Evolutionary conservation across 1,140 invertebrate genomes (phyloP), one percentile per base, ranked within the genome.

Genomic region (Maconellicoccus hirsutus): DNA sequence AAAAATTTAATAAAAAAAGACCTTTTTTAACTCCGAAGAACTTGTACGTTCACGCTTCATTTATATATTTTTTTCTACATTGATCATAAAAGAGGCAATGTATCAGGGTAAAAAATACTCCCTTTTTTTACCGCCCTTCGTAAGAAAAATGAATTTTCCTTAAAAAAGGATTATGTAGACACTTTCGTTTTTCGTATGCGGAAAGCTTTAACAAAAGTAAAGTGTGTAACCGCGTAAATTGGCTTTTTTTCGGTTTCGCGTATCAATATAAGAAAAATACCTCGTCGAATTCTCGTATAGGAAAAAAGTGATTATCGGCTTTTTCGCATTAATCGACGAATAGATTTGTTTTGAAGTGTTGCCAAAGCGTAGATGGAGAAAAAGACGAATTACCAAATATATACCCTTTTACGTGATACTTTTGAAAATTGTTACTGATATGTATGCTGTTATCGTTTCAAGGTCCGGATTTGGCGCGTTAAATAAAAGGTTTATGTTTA

Each of bases 321-420:
- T 16, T 16, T 52, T 6, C 42, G 42, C n/a, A 52, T 52, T 52
- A 52, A 52, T 52, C 42, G 42, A 52, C 42, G 42, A 52, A 52
- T 52, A 52, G 42, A 52, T 52, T 52, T 52, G 42, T 52, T 52
- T 52, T 52, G 42, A 52, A 52, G 42, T 52, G n/a, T 52, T 52
- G 42, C 42, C 42, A 52, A 52, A 52, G 42, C 6, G n/a, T 8
- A 8, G 42, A 52, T 3, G 12, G 29, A 33, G 29, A 52, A 52
- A 52, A 19, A 52, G 42, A 52, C 42, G 42, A 52, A 52, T 52
- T 52, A 52, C 42, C 42, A 6, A 3, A 19, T 52, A 16, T 19
- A 33, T 33, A 33, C 42, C 6, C 42, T 52, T 8, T 52, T 52
- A 52, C 42, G 42, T 52, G 42, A 52, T 52, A 6, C 6, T 14